Percentiles rank a stretch among this genome's conserved stretches.
Conservation (phyloP, 2,113 vertebrate genomes). For the Xiphorhynchus elegans region DNA sequence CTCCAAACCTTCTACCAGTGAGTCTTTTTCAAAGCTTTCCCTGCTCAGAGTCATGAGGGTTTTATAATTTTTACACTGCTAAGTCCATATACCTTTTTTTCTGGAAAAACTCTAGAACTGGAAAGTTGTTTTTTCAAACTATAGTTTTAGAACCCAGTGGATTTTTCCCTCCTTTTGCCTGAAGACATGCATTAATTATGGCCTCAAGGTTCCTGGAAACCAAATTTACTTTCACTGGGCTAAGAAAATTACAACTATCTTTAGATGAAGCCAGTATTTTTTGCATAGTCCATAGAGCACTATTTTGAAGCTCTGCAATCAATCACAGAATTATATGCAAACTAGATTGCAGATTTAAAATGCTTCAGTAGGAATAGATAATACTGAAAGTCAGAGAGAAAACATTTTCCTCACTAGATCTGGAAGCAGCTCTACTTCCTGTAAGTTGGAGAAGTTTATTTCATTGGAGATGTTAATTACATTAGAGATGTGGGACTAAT, state of each 20-base stretch:
- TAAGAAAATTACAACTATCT: not conserved
- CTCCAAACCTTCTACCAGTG: not conserved
- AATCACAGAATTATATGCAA: not conserved
- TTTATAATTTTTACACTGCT: not conserved
- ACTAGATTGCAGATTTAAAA: not conserved
- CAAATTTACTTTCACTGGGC: not conserved
- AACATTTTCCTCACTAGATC: not conserved
- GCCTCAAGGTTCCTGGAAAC: not conserved
- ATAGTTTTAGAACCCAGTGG: not conserved
- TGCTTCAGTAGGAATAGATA: not conserved
- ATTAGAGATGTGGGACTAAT: not conserved
- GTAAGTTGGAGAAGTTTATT: not conserved
- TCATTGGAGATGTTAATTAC: not conserved
- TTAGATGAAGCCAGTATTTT: not conserved
- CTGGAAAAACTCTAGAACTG: not conserved
- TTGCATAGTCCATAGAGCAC: not conserved
- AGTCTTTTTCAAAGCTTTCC: not conserved
- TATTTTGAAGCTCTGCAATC: not conserved
- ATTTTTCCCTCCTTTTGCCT: constrained; percentile 17
- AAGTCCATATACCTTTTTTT: not conserved
- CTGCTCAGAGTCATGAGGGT: not conserved
- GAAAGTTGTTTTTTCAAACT: not conserved
- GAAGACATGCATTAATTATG: not conserved
- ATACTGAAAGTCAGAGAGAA: not conserved
- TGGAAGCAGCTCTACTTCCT: not conserved